Conservation (phyloP, 2,888 invertebrate species). For the Sesia bembeciformis region DNA sequence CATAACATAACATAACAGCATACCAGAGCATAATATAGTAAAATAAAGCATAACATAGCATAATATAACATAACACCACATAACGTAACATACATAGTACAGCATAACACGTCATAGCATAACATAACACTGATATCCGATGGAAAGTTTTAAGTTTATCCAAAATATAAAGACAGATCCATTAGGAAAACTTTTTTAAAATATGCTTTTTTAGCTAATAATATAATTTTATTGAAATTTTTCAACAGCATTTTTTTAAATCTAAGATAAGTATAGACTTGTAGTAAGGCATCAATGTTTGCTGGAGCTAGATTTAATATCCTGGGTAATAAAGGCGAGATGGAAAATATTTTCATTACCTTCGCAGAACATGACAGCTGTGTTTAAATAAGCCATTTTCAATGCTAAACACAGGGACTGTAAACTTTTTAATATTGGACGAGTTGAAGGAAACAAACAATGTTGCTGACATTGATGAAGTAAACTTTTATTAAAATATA, state of each 20-base stretch:
- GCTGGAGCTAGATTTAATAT: slow-evolving; percentile 56
- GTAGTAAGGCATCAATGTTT: slow-evolving; percentile 27
- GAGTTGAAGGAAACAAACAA: slow-evolving; percentile 7
- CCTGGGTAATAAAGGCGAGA: slow-evolving; percentile 46
- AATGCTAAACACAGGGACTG: slow-evolving; percentile 18
- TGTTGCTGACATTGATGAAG: slow-evolving; percentile 3
- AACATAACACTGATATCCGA: background rate
- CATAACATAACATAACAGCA: background rate
- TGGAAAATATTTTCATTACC: slow-evolving; percentile 64
- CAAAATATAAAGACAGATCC: no score
- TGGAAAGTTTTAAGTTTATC: no score
- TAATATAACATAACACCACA: background rate
- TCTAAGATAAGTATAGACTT: background rate
- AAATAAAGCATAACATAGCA: background rate
- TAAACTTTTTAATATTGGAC: slow-evolving; percentile 37
- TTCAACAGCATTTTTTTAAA: no score
- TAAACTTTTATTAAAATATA: background rate
- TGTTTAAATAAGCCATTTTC: slow-evolving; percentile 31
- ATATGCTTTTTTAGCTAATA: no score
- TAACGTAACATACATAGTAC: background rate
- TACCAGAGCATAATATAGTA: background rate
- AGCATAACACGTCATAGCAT: background rate
- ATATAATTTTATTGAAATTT: no score
- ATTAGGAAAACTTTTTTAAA: no score
- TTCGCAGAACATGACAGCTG: slow-evolving; percentile 34